Base-by-base conservation (phyloP, 2,113 vertebrate genomes). In the Penelope pileata region DNA sequence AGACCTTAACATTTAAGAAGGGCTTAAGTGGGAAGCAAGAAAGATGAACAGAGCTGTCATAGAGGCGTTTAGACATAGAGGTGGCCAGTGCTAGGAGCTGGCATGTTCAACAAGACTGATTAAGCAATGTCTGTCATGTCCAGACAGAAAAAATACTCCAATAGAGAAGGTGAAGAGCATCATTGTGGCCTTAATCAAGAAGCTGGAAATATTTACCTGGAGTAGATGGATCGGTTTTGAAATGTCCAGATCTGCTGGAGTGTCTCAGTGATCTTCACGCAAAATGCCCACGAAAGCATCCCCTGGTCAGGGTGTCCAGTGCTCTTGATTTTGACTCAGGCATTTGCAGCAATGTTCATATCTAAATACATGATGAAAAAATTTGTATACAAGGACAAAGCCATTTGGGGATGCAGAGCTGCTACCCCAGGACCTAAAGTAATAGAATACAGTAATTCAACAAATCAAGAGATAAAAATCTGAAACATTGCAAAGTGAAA, bases 401-500 rank as follows among this genome's bases (percentile, higher is more conserved):
- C 36, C 32, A 26, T 30, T 54, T 56, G 19, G 16, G 27, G n/a
- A 10, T 67, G 42, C 14, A 56, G 47, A 66, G 17, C 42, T 93
- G 47, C 54, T 81, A 19, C 45, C 32, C 27, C 18, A 29, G 34
- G 12, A 60, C 66, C 50, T 80, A 53, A 90, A 40, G 30, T 43
- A 68, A 66, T 60, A 32, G 51, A 69, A 19, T 74, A 60, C 47
- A 45, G 66, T 58, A 77, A 72, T 79, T 4, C 3, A 78, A n/a
- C 18, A 58, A 84, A 64, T 66, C 7, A 67, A 51, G 54, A 95
- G 92, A 60, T 47, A 43, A 17, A 67, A 50, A 38, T 79, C 66
- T 76, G 77, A 89, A 80, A 43, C 58, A 34, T 48, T 79, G 74
- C 30, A 58, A 80, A 36, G 47, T 83, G 47, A 90, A 64, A 68